Evolutionary conservation across 1,140 invertebrate genomes (phyloP), one percentile per base, ranked within the genome.

Genomic region (Macrotrachela quadricornifera): DNA sequence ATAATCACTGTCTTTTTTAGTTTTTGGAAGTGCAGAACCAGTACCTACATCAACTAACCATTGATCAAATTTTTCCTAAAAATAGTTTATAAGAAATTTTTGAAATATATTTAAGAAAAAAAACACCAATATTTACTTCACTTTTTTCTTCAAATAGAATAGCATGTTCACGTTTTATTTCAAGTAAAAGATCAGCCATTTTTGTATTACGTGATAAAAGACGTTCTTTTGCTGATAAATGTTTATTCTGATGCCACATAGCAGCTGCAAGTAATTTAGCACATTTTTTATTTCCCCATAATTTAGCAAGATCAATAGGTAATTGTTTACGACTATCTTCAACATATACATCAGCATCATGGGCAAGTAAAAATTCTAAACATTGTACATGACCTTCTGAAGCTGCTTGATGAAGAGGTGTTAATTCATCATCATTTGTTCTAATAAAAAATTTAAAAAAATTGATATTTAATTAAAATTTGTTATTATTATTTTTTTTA

Each of bases 261-360:
- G 51, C 18, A 43, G 17, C 40, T 14, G 9, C 1, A 41, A 47
- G 46, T n/a, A 54, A 69, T 67, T 66, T 68, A 17, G 66, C 68
- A 67, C 68, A 69, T 57, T 66, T 64, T 44, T 63, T 59, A 52
- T 70, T 66, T 11, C 66, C 65, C 68, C 68, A 70, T 0, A 70
- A 54, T 58, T 69, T 69, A 15, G 68, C 67, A 10, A 70, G 54
- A 57, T 69, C 67, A 16, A 70, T 57, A 10, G 68, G 67, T 12
- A 60, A 62, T 54, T 69, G 64, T 6, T 63, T 63, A 21, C 66
- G 41, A 41, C 60, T 63, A 49, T 70, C 66, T 43, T 58, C 57
- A 12, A 57, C 60, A 54, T 65, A 60, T 49, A 68, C 59, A 46
- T 63, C 60, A 14, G 65, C 66, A 46, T 60, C 63, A 15, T 57